Percentiles rank a stretch among this genome's conserved stretches.
Conservation (phyloP, 2,888 invertebrate species). For the Agrochola circellaris region DNA sequence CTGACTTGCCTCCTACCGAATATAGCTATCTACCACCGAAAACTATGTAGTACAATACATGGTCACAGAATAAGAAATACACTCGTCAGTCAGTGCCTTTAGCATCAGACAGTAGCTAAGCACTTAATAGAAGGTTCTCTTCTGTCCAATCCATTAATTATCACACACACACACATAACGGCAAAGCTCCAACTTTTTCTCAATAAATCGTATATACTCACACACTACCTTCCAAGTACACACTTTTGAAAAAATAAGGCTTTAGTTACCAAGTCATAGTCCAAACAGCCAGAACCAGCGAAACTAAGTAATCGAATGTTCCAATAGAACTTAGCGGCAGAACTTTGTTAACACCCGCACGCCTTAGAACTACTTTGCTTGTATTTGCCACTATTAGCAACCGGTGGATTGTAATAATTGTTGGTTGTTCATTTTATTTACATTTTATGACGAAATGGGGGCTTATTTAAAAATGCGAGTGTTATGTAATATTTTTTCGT, state of each 20-base stretch:
- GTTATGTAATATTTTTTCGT: neutral
- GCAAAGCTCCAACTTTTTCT: neutral
- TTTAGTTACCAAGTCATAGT: constrained; percentile 23
- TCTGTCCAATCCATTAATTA: constrained; percentile 5
- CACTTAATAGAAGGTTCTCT: neutral
- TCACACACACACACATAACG: neutral
- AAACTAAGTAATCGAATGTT: constrained; percentile 59
- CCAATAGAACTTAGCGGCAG: constrained; percentile 50
- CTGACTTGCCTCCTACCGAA: neutral
- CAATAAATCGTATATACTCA: neutral
- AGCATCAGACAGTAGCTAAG: neutral
- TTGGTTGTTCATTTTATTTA: constrained; percentile 7
- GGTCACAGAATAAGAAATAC: neutral
- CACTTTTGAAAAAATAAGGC: constrained; percentile 16
- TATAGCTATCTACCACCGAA: neutral
- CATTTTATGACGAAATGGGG: neutral
- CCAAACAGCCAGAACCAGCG: constrained; percentile 29
- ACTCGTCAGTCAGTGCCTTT: neutral
- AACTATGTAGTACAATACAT: neutral
- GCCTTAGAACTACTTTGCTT: constrained; percentile 45
- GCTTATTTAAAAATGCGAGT: neutral
- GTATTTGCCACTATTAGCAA: constrained; percentile 51
- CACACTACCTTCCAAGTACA: neutral
- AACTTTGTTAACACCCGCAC: constrained; percentile 57
- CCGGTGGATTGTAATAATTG: constrained; percentile 45